A percentile compares a stretch with the other conserved stretches of the same genome.
These are phyloP conservation scores for Ophioninae sp. DNA, from an alignment of 2,888 invertebrate genomes.

Conservation along the genomic window DNA sequence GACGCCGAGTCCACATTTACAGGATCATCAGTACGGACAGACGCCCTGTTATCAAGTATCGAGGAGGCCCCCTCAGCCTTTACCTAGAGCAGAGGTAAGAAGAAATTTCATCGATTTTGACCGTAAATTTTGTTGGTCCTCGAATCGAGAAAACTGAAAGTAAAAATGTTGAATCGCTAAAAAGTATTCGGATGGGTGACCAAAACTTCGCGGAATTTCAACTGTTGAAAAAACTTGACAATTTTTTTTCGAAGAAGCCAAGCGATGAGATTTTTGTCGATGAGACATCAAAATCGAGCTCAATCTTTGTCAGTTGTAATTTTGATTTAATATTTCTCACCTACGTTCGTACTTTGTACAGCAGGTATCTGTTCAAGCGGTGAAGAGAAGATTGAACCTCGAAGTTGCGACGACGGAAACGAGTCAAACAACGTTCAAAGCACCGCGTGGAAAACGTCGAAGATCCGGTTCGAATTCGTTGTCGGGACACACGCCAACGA, in stretches of 20 bases:
- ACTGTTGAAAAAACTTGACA: no score
- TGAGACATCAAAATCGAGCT: neutral
- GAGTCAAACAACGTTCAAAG: constrained; percentile 84
- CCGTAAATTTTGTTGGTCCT: neutral
- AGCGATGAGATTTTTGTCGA: no score
- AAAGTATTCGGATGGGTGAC: no score
- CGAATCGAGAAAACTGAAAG: no score
- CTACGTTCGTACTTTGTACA: constrained; percentile 19
- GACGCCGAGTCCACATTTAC: constrained; percentile 88
- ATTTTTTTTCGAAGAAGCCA: no score
- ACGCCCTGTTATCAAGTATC: constrained; percentile 84
- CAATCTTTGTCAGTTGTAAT: neutral
- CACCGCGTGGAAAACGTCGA: constrained; percentile 80
- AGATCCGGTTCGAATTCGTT: constrained; percentile 79
- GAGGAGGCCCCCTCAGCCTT: constrained; percentile 77
- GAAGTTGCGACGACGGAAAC: constrained; percentile 83
- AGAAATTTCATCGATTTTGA: no score
- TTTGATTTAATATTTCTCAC: neutral
- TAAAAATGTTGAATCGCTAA: no score
- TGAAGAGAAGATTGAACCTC: constrained; percentile 91
- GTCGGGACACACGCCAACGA: constrained; percentile 79
- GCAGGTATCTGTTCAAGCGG: constrained; percentile 83
- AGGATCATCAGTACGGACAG: constrained; percentile 94
- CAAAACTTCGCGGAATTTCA: no score
- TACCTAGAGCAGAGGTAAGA: constrained; percentile 78